Evolutionary conservation across 2,797 vertebrate genomes (phyloP).

Genomic region (Crocidura indochinensis): DNA sequence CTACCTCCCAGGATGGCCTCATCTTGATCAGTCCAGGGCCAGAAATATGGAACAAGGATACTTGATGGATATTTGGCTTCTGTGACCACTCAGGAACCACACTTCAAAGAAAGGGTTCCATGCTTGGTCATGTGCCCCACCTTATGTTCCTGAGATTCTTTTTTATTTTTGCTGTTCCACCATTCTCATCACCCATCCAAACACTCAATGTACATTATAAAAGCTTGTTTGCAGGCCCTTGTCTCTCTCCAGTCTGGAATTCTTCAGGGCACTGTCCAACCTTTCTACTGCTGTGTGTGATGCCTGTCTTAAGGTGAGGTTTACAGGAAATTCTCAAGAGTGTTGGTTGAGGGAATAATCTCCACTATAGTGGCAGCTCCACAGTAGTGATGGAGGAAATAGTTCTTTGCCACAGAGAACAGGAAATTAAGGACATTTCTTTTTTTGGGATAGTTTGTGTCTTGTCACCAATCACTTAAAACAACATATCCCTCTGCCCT

Average conservation of each 20-base stretch:
- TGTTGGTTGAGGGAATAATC: background rate
- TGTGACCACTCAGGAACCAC: background rate
- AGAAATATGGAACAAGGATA: background rate
- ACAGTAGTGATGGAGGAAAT: background rate
- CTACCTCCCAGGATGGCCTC: no score
- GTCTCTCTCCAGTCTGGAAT: background rate
- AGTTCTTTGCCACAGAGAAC: background rate
- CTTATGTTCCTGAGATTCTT: background rate
- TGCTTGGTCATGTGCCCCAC: background rate
- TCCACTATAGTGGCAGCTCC: background rate
- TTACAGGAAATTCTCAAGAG: background rate
- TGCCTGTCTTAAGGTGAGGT: background rate
- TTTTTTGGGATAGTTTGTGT: background rate
- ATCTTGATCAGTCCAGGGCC: no score
- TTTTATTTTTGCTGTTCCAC: background rate
- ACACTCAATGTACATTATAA: background rate
- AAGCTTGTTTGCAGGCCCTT: background rate
- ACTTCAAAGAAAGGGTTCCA: background rate
- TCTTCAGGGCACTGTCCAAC: background rate
- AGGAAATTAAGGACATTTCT: background rate
- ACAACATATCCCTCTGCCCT: background rate
- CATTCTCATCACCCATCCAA: background rate
- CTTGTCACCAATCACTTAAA: background rate
- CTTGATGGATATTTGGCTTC: background rate
- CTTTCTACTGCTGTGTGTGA: background rate